A percentile compares a stretch with the other conserved stretches of the same genome.
phyloP scores from a whole-genome alignment of 2,113 vertebrate species.

The Trinectes maculatus region DNA sequence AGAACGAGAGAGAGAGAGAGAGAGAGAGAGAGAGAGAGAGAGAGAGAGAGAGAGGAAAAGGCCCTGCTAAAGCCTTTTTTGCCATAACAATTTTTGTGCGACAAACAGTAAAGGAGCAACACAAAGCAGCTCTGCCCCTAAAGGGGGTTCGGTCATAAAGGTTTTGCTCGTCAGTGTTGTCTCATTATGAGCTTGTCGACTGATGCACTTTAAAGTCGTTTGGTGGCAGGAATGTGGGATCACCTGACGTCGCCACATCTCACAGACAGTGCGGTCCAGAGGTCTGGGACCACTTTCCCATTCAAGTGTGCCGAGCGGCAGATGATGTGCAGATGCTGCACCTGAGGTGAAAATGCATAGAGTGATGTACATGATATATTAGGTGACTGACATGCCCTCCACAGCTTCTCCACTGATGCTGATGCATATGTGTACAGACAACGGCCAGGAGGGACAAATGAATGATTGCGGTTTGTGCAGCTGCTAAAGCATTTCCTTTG shows the following conservation, averaged over 20 bases:
- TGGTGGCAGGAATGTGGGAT: constrained; percentile 38
- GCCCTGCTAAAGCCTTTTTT: constrained; percentile 41
- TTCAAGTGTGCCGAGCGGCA: constrained; percentile 21
- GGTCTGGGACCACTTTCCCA: background rate
- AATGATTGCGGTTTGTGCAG: constrained; percentile 47
- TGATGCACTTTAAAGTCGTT: constrained; percentile 52
- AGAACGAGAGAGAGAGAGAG: constrained; percentile 17
- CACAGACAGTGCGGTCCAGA: background rate
- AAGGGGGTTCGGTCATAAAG: constrained; percentile 56
- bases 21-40: background rate
- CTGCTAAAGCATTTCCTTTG: constrained; percentile 54
- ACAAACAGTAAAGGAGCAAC: constrained; percentile 61
- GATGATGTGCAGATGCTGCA: constrained; percentile 49
- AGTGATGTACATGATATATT: constrained; percentile 42
- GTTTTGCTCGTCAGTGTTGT: constrained; percentile 51
- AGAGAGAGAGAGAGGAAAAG: constrained; percentile 32
- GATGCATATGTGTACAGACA: constrained; percentile 48
- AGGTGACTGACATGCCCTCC: constrained; percentile 43
- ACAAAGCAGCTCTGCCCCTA: constrained; percentile 45
- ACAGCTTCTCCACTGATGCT: constrained; percentile 41
- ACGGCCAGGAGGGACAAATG: constrained; percentile 44
- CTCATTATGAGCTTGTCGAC: constrained; percentile 54
- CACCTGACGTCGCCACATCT: constrained; percentile 53
- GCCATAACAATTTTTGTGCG: constrained; percentile 61
- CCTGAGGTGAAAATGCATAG: constrained; percentile 27